phyloP scores from a whole-genome alignment of 2,888 invertebrate species.

The Pandemis heparana region DNA sequence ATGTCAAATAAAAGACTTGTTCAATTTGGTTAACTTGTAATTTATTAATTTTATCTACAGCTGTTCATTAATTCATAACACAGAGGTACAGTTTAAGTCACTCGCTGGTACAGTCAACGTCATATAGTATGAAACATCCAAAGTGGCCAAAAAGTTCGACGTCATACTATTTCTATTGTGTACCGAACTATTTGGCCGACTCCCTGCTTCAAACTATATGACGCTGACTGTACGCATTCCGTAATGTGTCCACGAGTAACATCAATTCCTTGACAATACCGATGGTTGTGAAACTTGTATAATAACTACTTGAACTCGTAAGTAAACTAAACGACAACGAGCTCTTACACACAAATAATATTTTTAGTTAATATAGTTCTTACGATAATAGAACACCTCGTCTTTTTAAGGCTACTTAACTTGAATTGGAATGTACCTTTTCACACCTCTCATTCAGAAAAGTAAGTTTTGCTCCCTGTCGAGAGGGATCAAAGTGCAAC shows the following conservation, averaged over 20 bases:
- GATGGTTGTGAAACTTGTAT: background rate
- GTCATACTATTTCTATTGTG: too few species aligned
- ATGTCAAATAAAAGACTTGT: conserved; percentile 2
- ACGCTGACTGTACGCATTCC: too few species aligned
- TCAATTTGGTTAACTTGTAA: conserved; percentile 33
- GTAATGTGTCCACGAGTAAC: too few species aligned
- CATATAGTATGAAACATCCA: background rate
- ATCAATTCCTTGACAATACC: background rate
- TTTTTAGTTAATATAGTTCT: conserved; percentile 1
- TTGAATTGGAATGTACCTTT: conserved; percentile 26
- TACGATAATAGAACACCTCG: conserved; percentile 25
- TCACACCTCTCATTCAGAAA: too few species aligned
- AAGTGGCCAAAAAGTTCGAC: too few species aligned
- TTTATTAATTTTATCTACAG: conserved; percentile 31
- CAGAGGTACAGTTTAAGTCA: conserved; percentile 36
- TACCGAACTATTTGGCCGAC: too few species aligned
- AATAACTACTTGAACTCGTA: background rate
- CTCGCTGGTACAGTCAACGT: conserved; percentile 8
- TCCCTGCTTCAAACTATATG: too few species aligned
- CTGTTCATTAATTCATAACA: conserved; percentile 24
- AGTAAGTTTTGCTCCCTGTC: too few species aligned
- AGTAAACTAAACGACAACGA: conserved; percentile 2
- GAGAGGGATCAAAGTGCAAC: too few species aligned
- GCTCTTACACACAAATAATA: background rate
- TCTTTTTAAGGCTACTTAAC: conserved; percentile 8